phyloP scores from a whole-genome alignment of 2,888 invertebrate species.

The Epicampocera succincta region DNA sequence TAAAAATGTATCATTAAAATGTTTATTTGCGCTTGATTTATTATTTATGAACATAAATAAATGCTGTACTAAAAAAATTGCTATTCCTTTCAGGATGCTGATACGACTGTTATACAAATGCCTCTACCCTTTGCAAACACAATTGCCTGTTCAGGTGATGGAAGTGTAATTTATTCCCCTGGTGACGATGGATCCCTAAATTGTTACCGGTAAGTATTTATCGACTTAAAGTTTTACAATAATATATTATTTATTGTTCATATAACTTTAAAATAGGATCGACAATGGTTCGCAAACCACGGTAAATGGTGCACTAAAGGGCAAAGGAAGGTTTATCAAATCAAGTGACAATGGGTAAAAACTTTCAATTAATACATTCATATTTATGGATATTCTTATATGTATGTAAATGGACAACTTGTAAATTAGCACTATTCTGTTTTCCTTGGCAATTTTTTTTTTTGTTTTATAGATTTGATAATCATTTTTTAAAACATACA shows the following conservation, averaged over 20 bases:
- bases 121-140: constrained; percentile 80
- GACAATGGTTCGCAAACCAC: constrained; percentile 74
- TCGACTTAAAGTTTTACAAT: not conserved
- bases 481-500: no score
- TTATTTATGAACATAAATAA: no score
- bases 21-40: no score
- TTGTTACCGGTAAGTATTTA: constrained; percentile 74
- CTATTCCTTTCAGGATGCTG: constrained; percentile 73
- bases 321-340: constrained; percentile 78
- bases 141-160: constrained; percentile 77
- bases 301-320: constrained; percentile 77
- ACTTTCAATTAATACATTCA: not conserved
- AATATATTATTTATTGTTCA: no score
- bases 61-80: no score
- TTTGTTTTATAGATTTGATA: no score
- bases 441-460: no score
- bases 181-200: constrained; percentile 78
- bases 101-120: constrained; percentile 77
- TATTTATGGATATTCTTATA: no score
- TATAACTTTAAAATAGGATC: constrained; percentile 68
- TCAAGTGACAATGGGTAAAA: constrained; percentile 80
- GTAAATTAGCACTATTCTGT: no score
- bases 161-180: constrained; percentile 78
- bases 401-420: no score
- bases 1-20: no score